Evolutionary conservation across 2,888 invertebrate species (phyloP).

Genomic region (Caenorhabditis zanzibari): DNA sequence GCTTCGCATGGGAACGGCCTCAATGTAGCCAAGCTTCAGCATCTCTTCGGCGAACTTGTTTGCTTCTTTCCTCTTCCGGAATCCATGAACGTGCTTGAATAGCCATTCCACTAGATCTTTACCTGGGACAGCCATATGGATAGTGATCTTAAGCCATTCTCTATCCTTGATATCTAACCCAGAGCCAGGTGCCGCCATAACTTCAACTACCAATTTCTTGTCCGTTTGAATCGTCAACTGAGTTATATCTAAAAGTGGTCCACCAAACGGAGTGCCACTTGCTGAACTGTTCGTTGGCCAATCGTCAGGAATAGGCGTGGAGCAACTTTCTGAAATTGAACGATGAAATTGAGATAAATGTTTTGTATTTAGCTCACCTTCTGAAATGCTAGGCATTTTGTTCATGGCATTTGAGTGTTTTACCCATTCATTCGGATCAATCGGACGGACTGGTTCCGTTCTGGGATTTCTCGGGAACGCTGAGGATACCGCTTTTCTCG

Average conservation of each 20-base stretch:
- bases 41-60: conserved; percentile 35
- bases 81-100: conserved; percentile 31
- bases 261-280: conserved; percentile 55
- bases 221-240: neutral
- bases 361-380: conserved; percentile 2
- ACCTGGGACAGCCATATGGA: conserved; percentile 37
- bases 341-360: neutral
- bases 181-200: conserved; percentile 44
- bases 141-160: conserved; percentile 35
- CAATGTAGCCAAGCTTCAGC: conserved; percentile 36
- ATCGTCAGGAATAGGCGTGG: conserved; percentile 53
- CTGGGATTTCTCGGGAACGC: conserved; percentile 33
- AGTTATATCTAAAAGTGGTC: neutral
- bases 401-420: conserved; percentile 48
- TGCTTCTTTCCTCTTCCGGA: conserved; percentile 7
- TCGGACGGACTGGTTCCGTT: conserved; percentile 28
- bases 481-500: neutral
- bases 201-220: conserved; percentile 38
- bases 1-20: neutral
- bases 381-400: conserved; percentile 44
- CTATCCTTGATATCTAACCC: conserved; percentile 48
- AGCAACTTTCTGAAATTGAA: conserved; percentile 30
- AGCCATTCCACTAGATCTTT: conserved; percentile 38
- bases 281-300: conserved; percentile 51
- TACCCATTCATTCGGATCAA: conserved; percentile 57